Conservation (phyloP, 2,888 invertebrate genomes). For the Drosophila trichaetosa region DNA sequence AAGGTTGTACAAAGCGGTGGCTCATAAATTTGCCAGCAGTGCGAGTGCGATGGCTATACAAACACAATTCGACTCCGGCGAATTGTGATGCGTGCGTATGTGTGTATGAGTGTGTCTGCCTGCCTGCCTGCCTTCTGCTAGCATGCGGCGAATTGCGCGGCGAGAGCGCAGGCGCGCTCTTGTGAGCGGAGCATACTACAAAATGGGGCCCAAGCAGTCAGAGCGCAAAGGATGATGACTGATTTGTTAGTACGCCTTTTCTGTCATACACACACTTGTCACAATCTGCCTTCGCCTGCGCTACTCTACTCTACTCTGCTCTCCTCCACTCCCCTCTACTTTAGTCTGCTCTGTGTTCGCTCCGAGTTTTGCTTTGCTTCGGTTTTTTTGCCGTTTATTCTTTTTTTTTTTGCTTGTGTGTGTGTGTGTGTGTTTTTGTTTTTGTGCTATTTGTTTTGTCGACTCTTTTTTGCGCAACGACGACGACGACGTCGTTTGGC, state of each 20-base stretch:
- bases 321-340: conserved; percentile 28
- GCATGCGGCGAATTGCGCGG: conserved; percentile 56
- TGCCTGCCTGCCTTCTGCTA: conserved; percentile 18
- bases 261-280: conserved; percentile 83
- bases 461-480: conserved; percentile 65
- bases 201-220: conserved; percentile 63
- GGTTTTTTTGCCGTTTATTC: conserved; percentile 12
- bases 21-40: conserved; percentile 65
- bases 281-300: conserved; percentile 53
- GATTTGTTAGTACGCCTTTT: conserved; percentile 85
- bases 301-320: conserved; percentile 46
- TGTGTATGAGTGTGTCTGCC: conserved; percentile 9
- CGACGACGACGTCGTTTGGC: conserved; percentile 46
- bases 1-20: conserved; percentile 61
- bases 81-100: conserved; percentile 36
- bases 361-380: conserved; percentile 41
- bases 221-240: conserved; percentile 83
- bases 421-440: conserved; percentile 52
- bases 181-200: conserved; percentile 50
- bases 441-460: conserved; percentile 55
- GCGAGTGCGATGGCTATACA: conserved; percentile 72
- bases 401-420: background rate
- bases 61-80: conserved; percentile 53
- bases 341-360: conserved; percentile 33
- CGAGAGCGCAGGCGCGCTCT: conserved; percentile 72